Percentiles rank a stretch among this genome's conserved stretches.
phyloP scores from a whole-genome alignment of 1,140 invertebrate genomes.

The Dufourea novaeangliae region DNA sequence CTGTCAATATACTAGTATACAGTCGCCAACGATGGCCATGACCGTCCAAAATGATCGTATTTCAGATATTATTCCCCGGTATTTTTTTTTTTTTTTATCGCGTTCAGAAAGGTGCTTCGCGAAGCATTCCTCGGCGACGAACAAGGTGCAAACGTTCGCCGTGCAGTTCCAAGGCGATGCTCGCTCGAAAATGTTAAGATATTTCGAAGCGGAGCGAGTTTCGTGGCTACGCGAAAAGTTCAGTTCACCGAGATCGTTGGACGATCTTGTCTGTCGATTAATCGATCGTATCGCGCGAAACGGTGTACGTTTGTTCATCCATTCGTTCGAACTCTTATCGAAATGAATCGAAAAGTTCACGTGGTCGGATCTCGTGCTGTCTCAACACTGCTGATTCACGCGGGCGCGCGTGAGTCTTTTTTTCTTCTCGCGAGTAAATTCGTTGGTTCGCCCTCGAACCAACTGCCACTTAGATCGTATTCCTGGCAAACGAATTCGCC shows the following conservation, averaged over 20 bases:
- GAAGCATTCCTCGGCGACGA: neutral
- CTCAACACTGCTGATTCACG: neutral
- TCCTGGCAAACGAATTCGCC: constrained; percentile 54
- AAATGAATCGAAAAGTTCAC: neutral
- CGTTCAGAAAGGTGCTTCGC: neutral
- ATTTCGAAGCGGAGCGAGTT: no score
- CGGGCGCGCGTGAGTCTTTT: neutral
- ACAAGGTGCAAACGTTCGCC: neutral
- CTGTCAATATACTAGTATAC: constrained; percentile 43
- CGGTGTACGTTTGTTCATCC: no score
- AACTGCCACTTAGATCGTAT: constrained; percentile 1
- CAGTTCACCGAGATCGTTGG: no score
- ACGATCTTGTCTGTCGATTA: no score
- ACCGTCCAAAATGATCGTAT: constrained; percentile 1
- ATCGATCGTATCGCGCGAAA: no score
- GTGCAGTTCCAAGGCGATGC: neutral
- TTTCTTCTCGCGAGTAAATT: neutral
- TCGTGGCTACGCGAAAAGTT: no score
- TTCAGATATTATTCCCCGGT: neutral
- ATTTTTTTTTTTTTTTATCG: neutral
- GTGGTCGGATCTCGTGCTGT: neutral
- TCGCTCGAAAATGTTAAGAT: no score
- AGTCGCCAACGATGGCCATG: no score
- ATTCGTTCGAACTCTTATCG: neutral
- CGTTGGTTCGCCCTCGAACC: neutral